Evolutionary conservation across 92 coral and sea anemone species (phyloP), one percentile per base, ranked within the genome.

Genomic region (Palythoa grandiflora): DNA sequence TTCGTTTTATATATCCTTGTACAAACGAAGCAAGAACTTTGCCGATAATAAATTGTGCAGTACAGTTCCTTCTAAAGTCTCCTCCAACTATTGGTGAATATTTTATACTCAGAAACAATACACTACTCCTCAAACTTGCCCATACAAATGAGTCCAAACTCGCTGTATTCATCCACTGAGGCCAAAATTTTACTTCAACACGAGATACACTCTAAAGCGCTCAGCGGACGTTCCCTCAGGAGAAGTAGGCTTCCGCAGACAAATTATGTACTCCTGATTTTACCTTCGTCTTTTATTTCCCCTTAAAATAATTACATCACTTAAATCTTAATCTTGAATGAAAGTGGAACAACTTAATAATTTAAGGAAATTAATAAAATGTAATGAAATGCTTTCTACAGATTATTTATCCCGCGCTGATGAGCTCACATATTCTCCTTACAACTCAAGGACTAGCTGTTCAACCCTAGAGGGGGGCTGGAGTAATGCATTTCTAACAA

Each of bases 121-220:
- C 87, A 63, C 71, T 85, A 68, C 78, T 92, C 86, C 89, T 90
- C 84, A 93, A 93, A 93, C 75, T 77, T 91, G 86, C 89, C 91
- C 98, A 95, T 93, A 89, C 89, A 74, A 85, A 87, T 88, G 73
- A 81, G 89, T 87, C 88, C 87, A 84, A 80, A 54, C 50, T 84
- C 83, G 68, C 59, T 86, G 98, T 95, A 95, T 95, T 95, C 98
- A 95, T 91, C 91, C 95, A 91, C 89, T 85, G 93, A 93, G 98
- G 93, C 91, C 93, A 91, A 91, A 95, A 90, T 93, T 95, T 91
- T 94, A 83, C 94, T 94, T 94, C 96, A 95, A 95, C 98, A 95
- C 98, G 98, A 95, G 98, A 95, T 95, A 89, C 95, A 86, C 92
- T 91, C 92, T 80, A 92, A 89, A 91, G 93, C 93, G 88, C 92